Base-by-base conservation (phyloP, 64 coral and sea anemone species). In the Anthopleura sola region DNA sequence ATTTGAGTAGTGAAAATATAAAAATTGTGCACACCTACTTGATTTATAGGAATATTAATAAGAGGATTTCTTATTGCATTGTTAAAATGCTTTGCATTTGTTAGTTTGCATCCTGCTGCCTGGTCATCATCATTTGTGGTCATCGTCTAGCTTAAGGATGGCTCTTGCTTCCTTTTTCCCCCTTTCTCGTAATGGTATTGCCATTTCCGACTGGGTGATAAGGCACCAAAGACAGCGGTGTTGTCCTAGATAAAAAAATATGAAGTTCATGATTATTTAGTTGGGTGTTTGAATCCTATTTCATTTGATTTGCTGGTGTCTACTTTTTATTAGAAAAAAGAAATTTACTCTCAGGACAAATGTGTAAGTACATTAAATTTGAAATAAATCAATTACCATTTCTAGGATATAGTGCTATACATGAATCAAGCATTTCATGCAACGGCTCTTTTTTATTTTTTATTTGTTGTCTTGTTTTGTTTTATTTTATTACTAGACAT, bases 151-250 rank as follows among this genome's bases (percentile, higher is more conserved):
- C 15, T 47, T 47, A n/a, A n/a, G n/a, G n/a, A n/a, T n/a, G n/a
- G n/a, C 53, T 47, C 81, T n/a, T 53, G 7, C 23, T 17, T 50
- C 28, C 53, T 83, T 83, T 50, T 17, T 32, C 3, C 81, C 81
- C 23, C 81, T 83, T 54, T n/a, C 47, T 32, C 2, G 15, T 32
- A 13, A 16, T 83, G 81, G 81, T n/a, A 54, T 2, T 50, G 53
- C 46, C 46, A 83, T 36, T 47, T 83, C 81, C 2, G 47, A 28
- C 81, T 40, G 49, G 6, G 81, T 83, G 28, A 83, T 83, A 3
- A 83, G 47, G 24, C 81, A 83, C 48, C 81, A 83, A 32, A 83
- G 53, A 34, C 81, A 83, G n/a, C 81, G 54, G 21, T 83, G 49
- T 54, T 23, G 33, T 9, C 81, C 81, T 83, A n/a, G 3, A n/a